Conservation (phyloP, 2,113 vertebrate species). For the Actinemys pallida region DNA sequence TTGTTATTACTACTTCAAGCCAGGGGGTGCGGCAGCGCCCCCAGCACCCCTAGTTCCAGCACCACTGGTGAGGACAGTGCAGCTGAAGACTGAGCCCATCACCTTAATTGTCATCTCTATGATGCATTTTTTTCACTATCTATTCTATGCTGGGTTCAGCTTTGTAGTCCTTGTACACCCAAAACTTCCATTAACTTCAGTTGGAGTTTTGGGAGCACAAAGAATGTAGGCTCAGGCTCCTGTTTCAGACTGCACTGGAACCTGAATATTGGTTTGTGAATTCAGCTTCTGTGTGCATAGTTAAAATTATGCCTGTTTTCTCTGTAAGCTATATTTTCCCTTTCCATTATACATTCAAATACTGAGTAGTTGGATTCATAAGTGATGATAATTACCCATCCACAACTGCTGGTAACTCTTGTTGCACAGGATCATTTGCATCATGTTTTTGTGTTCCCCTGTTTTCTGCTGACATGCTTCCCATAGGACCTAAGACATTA, state of each 20-base stretch:
- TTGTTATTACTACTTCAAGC: too few relatives aligned
- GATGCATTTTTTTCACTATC: background rate
- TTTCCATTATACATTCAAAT: background rate
- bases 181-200: background rate
- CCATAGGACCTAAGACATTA: conserved; percentile 78
- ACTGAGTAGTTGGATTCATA: background rate
- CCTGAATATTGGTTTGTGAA: background rate
- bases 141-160: background rate
- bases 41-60: background rate
- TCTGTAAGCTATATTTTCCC: background rate
- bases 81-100: background rate
- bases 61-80: background rate
- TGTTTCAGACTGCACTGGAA: conserved; percentile 3
- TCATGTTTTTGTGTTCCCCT: conserved; percentile 81
- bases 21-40: too few relatives aligned
- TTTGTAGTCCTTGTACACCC: conserved; percentile 13
- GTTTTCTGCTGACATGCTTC: conserved; percentile 83
- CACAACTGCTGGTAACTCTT: conserved; percentile 83
- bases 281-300: background rate
- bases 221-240: background rate
- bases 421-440: conserved; percentile 84
- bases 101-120: background rate
- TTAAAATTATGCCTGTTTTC: background rate
- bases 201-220: background rate
- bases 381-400: conserved; percentile 76